Conservation (phyloP, 2,797 vertebrate species). For the Bradypodion ventrale region DNA sequence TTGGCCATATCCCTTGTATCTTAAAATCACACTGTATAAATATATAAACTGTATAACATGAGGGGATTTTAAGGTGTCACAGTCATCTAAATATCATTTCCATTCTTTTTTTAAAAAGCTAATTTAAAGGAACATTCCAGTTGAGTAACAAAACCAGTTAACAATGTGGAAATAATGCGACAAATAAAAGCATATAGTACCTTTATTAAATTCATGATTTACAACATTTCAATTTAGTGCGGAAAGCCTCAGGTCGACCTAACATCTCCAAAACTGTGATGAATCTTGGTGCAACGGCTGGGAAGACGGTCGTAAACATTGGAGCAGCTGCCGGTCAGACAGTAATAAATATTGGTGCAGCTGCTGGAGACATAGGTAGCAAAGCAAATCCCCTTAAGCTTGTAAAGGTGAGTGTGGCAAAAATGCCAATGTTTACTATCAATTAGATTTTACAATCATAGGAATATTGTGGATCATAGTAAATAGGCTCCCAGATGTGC, state of each 20-base stretch:
- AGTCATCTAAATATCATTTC: background rate
- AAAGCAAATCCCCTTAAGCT: constrained; percentile 55
- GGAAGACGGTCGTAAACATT: constrained; percentile 45
- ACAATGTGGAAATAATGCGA: background rate
- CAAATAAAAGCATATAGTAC: constrained; percentile 5
- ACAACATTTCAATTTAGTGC: constrained; percentile 52
- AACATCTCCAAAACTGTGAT: constrained; percentile 40
- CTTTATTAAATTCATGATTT: constrained; percentile 8
- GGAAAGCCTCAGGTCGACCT: constrained; percentile 28
- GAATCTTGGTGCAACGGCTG: constrained; percentile 27
- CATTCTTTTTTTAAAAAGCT: background rate
- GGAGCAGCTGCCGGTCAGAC: constrained; percentile 22
- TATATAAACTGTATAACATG: background rate
- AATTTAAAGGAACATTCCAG: constrained; percentile 4
- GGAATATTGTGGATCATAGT: background rate
- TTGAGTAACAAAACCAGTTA: background rate
- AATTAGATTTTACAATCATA: background rate
- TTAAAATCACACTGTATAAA: background rate
- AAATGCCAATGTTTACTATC: background rate
- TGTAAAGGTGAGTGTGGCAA: constrained; percentile 60
- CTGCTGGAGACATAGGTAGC: constrained; percentile 27
- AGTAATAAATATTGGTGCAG: constrained; percentile 17
- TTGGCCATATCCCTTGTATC: background rate
- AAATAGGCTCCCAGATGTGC: background rate
- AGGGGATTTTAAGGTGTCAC: background rate